Evolutionary conservation across 2,888 invertebrate species (phyloP).

Genomic region (Anticlea derivata): DNA sequence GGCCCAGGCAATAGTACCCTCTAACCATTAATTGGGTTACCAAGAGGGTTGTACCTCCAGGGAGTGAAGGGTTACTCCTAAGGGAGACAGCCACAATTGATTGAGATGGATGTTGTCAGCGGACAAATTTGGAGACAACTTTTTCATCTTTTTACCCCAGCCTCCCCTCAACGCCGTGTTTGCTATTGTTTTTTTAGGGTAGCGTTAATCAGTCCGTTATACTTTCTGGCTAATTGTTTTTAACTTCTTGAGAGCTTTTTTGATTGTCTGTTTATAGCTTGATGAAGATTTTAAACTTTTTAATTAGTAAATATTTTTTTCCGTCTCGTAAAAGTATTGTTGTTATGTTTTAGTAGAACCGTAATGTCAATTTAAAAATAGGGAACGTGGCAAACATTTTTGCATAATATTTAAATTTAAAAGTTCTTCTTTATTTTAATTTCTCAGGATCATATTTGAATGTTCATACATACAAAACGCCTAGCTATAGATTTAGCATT

Average conservation of each 20-base stretch:
- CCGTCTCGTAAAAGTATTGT: conserved; percentile 26
- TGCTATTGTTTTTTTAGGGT: conserved; percentile 54
- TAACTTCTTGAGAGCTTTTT: conserved; percentile 70
- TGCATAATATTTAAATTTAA: conserved; percentile 10
- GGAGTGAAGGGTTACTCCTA: conserved; percentile 77
- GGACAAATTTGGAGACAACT: conserved; percentile 69
- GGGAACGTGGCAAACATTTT: neutral
- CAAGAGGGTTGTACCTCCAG: conserved; percentile 62
- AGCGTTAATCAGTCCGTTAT: conserved; percentile 55
- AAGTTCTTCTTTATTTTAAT: neutral
- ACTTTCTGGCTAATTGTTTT: conserved; percentile 61
- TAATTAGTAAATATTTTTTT: conserved; percentile 33
- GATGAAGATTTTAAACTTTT: conserved; percentile 41
- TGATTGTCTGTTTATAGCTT: conserved; percentile 51
- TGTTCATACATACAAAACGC: no score
- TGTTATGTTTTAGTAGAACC: conserved; percentile 23
- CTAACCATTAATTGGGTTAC: conserved; percentile 77
- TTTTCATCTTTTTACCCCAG: conserved; percentile 57
- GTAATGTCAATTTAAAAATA: conserved; percentile 11
- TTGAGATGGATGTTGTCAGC: conserved; percentile 82
- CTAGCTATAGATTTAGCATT: no score
- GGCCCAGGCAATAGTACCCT: conserved; percentile 53
- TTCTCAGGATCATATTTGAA: no score
- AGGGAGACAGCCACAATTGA: conserved; percentile 71
- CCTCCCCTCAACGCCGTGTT: conserved; percentile 42